These are phyloP conservation scores for Montifringilla adamsi DNA, from an alignment of 2,113 vertebrate species.

Conservation along the genomic window DNA sequence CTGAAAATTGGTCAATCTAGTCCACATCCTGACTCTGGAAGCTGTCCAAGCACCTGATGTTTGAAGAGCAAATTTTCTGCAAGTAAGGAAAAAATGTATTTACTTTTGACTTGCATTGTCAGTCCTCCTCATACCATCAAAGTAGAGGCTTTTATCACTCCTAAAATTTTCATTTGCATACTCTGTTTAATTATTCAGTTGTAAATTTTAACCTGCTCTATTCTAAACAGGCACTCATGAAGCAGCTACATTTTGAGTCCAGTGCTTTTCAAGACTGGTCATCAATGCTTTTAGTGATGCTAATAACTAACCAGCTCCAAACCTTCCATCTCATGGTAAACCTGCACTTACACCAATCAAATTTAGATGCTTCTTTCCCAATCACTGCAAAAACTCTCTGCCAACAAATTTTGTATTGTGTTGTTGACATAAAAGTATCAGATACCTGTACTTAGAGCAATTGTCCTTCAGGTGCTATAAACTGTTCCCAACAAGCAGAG, in stretches of 20 bases:
- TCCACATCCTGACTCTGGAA: slow-evolving; percentile 36
- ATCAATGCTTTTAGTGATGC: not conserved
- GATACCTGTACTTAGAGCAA: not conserved
- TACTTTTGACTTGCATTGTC: not conserved
- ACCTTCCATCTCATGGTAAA: not conserved
- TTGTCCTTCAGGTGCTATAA: not conserved
- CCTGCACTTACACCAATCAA: not conserved
- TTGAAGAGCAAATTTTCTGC: slow-evolving; percentile 41
- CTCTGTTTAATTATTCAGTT: not conserved
- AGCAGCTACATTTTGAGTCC: not conserved
- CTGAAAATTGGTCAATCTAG: slow-evolving; percentile 31
- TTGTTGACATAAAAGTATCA: not conserved
- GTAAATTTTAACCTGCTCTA: not conserved
- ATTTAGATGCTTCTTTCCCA: not conserved
- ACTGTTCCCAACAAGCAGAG: not conserved
- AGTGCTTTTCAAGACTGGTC: not conserved
- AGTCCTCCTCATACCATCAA: not conserved
- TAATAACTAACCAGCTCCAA: not conserved
- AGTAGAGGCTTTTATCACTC: not conserved
- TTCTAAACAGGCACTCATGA: not conserved
- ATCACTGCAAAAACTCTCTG: not conserved
- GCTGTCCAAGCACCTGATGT: slow-evolving; percentile 37
- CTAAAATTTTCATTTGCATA: not conserved
- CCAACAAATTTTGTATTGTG: not conserved
- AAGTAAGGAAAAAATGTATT: not conserved